Evolutionary conservation across 2,113 vertebrate species (phyloP).

Genomic region (Myotis lucifugus): DNA sequence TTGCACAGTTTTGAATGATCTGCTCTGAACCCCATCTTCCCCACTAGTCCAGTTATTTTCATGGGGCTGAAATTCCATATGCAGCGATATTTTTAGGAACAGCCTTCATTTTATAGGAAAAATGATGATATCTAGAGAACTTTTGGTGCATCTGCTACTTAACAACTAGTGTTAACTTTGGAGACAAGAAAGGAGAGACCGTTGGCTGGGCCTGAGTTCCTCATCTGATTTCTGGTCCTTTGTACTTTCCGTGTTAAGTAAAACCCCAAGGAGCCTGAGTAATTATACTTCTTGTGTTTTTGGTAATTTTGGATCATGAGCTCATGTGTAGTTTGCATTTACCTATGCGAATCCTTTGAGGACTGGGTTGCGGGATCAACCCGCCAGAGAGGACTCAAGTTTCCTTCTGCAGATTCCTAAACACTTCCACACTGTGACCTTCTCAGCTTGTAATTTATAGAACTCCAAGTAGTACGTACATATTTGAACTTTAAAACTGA

Average conservation of each 20-base stretch:
- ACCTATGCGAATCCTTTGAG: not conserved
- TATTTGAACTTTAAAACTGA: not conserved
- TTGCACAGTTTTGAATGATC: not conserved
- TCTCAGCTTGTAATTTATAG: not conserved
- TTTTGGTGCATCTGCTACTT: not conserved
- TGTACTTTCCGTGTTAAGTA: not conserved
- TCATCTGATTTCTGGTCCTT: not conserved
- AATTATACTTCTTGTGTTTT: not conserved
- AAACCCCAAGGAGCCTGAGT: not conserved
- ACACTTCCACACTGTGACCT: not conserved
- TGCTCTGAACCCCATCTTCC: not conserved
- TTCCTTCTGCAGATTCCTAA: not conserved
- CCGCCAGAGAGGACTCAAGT: not conserved
- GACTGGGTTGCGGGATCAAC: not conserved
- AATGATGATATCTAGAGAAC: not conserved
- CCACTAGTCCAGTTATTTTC: not conserved
- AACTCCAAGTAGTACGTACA: not conserved
- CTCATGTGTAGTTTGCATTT: not conserved
- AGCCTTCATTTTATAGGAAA: not conserved
- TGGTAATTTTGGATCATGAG: not conserved
- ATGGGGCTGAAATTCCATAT: not conserved
- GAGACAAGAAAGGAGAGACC: not conserved
- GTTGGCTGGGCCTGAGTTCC: not conserved
- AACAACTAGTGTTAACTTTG: not conserved
- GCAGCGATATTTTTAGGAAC: not conserved